phyloP scores from a whole-genome alignment of 2,888 invertebrate species.

The Eupeodes luniger region DNA sequence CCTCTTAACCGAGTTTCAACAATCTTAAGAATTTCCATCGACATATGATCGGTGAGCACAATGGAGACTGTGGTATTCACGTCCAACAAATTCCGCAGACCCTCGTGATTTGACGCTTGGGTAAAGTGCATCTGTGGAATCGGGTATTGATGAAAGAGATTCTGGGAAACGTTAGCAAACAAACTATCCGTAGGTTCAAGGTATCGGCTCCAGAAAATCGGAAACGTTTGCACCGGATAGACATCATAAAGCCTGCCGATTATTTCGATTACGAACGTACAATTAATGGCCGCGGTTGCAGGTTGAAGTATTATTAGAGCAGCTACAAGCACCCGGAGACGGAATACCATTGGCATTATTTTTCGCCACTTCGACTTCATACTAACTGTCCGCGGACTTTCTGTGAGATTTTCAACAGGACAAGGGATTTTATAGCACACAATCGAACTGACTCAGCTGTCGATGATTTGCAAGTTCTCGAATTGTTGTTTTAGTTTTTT shows the following conservation, averaged over 20 bases:
- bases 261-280: slow-evolving; percentile 41
- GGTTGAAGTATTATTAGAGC: not conserved
- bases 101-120: not conserved
- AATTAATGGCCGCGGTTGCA: slow-evolving; percentile 28
- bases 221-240: slow-evolving; percentile 33
- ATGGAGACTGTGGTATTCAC: slow-evolving; percentile 26
- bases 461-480: slow-evolving; percentile 35
- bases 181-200: not conserved
- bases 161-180: slow-evolving; percentile 17
- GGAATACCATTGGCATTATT: not conserved
- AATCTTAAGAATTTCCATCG: slow-evolving; percentile 23
- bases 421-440: slow-evolving; percentile 39
- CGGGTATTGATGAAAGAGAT: slow-evolving; percentile 4
- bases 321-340: slow-evolving; percentile 8
- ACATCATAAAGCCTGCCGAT: slow-evolving; percentile 21
- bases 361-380: slow-evolving; percentile 50
- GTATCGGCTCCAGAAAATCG: slow-evolving; percentile 35
- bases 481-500: not conserved
- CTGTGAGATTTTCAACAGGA: not conserved
- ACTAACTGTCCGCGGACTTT: slow-evolving; percentile 9
- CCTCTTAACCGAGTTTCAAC: slow-evolving; percentile 38
- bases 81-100: slow-evolving; percentile 12
- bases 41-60: slow-evolving; percentile 41
- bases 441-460: not conserved
- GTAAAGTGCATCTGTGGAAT: slow-evolving; percentile 50